phyloP scores from a whole-genome alignment of 2,113 vertebrate genomes.

The Cynocephalus volans region DNA sequence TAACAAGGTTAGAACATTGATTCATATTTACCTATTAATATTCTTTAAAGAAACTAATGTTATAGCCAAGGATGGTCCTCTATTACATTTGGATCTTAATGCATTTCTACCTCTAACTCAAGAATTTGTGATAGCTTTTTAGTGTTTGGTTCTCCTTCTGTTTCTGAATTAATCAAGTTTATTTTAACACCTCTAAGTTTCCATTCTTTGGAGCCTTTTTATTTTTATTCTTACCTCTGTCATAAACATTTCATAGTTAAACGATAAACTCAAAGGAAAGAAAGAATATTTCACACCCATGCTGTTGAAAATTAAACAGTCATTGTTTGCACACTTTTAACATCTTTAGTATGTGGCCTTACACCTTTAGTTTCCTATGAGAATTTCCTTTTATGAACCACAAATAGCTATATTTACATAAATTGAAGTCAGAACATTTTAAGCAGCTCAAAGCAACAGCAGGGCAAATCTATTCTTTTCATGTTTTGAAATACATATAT shows the following conservation, averaged over 20 bases:
- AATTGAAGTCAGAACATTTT: background rate
- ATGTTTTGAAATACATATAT: background rate
- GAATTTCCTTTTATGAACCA: background rate
- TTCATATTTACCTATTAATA: background rate
- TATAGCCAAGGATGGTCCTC: background rate
- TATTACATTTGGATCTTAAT: background rate
- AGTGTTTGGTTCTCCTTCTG: background rate
- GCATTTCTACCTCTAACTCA: background rate
- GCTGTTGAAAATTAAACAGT: slow-evolving; percentile 53
- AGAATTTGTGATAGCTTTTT: background rate
- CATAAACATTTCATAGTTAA: slow-evolving; percentile 61
- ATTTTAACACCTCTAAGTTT: slow-evolving; percentile 25
- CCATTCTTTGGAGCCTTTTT: background rate
- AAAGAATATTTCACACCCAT: slow-evolving; percentile 52
- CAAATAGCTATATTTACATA: slow-evolving; percentile 28
- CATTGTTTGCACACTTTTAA: slow-evolving; percentile 28
- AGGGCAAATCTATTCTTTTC: background rate
- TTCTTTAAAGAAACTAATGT: background rate
- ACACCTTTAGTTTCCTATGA: background rate
- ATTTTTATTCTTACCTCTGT: slow-evolving; percentile 4
- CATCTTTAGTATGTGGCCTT: background rate
- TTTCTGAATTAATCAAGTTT: slow-evolving; percentile 55
- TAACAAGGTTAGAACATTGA: background rate
- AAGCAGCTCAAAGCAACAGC: background rate
- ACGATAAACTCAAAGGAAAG: slow-evolving; percentile 3